A percentile compares a stretch with the other conserved stretches of the same genome.
phyloP scores from a whole-genome alignment of 1,140 invertebrate genomes.

The Brachystomella parvula region DNA sequence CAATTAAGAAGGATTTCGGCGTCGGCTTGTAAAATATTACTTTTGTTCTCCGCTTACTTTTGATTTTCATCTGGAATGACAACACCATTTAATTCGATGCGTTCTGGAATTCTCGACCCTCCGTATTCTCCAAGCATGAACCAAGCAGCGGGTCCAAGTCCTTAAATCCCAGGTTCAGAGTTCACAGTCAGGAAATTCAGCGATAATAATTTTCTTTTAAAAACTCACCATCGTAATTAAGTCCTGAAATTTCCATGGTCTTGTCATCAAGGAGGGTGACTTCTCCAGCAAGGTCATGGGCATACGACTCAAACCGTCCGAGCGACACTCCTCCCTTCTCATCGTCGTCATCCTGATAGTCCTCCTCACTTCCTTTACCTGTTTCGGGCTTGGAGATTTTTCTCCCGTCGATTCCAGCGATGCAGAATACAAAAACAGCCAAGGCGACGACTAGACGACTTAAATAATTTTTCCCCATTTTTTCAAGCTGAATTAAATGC shows the following conservation, averaged over 20 bases:
- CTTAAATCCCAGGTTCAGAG: too few relatives aligned
- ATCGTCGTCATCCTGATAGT: background rate
- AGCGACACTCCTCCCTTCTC: background rate
- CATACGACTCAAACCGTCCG: slow-evolving; percentile 6
- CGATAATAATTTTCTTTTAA: too few relatives aligned
- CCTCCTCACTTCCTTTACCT: too few relatives aligned
- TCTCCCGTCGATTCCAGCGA: too few relatives aligned
- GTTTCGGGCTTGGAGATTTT: too few relatives aligned
- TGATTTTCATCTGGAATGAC: slow-evolving; percentile 35
- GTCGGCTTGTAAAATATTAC: background rate
- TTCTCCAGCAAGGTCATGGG: slow-evolving; percentile 8
- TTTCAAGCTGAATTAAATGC: too few relatives aligned
- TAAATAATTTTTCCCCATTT: too few relatives aligned
- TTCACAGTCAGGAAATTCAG: too few relatives aligned
- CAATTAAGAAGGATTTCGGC: background rate
- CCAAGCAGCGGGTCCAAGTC: slow-evolving; percentile 35
- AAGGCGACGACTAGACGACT: too few relatives aligned
- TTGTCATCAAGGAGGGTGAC: slow-evolving; percentile 27
- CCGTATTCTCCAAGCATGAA: slow-evolving; percentile 30
- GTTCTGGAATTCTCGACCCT: slow-evolving; percentile 23
- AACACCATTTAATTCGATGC: slow-evolving; percentile 27
- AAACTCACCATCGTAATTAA: slow-evolving; percentile 24
- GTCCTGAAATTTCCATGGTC: slow-evolving; percentile 25
- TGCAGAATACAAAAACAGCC: too few relatives aligned
- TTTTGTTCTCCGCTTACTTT: slow-evolving; percentile 11